These are phyloP conservation scores for Dromaius novaehollandiae DNA, from an alignment of 2,113 vertebrate genomes.

Conservation along the genomic window DNA sequence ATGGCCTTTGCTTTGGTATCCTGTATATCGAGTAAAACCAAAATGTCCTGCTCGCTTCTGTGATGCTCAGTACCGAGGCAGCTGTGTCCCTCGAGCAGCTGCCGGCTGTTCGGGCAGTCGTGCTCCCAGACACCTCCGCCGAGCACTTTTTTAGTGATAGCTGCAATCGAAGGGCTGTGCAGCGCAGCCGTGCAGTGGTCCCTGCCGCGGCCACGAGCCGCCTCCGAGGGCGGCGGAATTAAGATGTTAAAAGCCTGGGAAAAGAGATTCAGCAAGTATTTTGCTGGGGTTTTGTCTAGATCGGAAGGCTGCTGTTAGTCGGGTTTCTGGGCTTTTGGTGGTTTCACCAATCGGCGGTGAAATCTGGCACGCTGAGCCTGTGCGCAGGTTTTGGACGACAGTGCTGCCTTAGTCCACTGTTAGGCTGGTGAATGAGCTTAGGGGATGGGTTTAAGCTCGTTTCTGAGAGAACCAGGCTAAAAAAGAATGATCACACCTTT, in stretches of 20 bases:
- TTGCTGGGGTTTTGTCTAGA: neutral
- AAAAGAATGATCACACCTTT: neutral
- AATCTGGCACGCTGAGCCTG: neutral
- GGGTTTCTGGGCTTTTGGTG: neutral
- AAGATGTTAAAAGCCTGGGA: neutral
- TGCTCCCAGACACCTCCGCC: neutral
- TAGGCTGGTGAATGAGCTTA: neutral
- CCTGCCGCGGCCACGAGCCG: neutral
- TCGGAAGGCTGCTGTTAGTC: neutral
- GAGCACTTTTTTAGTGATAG: neutral
- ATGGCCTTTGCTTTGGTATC: neutral
- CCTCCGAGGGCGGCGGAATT: neutral
- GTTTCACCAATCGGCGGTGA: neutral
- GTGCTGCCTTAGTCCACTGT: neutral
- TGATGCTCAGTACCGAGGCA: neutral
- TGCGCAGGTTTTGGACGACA: neutral
- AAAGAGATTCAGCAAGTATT: neutral
- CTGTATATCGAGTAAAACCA: neutral
- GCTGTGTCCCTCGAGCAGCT: neutral
- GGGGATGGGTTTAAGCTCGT: neutral
- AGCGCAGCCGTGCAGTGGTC: neutral
- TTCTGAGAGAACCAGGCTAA: conserved; percentile 5
- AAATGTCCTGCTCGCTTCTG: neutral
- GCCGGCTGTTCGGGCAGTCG: neutral
- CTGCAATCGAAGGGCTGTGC: accelerated